Percentiles rank a stretch among this genome's conserved stretches.
Conservation (phyloP, 2,888 invertebrate genomes). For the Apeira syringaria region DNA sequence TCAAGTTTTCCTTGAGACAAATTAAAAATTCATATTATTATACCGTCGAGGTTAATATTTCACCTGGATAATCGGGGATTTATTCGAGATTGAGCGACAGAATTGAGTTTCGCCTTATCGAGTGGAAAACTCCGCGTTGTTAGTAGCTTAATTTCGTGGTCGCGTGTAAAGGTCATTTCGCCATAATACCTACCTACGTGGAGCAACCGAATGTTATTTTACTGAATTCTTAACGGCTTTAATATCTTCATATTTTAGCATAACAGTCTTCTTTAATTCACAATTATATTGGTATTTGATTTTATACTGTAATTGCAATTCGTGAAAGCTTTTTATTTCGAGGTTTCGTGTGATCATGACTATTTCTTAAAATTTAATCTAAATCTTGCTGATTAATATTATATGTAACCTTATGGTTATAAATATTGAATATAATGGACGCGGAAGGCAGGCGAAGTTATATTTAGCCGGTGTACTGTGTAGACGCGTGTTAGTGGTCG, state of each 20-base stretch:
- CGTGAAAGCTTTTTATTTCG: slow-evolving; percentile 33
- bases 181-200: slow-evolving; percentile 44
- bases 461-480: slow-evolving; percentile 43
- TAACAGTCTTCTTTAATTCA: slow-evolving; percentile 49
- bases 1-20: slow-evolving; percentile 51
- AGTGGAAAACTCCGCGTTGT: slow-evolving; percentile 42
- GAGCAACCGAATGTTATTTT: slow-evolving; percentile 43
- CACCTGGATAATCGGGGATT: slow-evolving; percentile 44
- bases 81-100: slow-evolving; percentile 38
- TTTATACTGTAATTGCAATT: slow-evolving; percentile 21
- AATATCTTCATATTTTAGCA: slow-evolving; percentile 45
- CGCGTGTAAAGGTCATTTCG: slow-evolving; percentile 44
- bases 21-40: slow-evolving; percentile 63
- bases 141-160: slow-evolving; percentile 52
- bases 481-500: slow-evolving; percentile 25
- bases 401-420: slow-evolving; percentile 24
- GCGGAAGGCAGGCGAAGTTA: slow-evolving; percentile 49
- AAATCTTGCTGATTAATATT: slow-evolving; percentile 13
- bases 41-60: slow-evolving; percentile 46
- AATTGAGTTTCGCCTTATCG: slow-evolving; percentile 57
- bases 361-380: slow-evolving; percentile 8
- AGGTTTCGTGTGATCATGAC: slow-evolving; percentile 37
- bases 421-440: slow-evolving; percentile 37
- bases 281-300: slow-evolving; percentile 42
- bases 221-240: slow-evolving; percentile 45